These are phyloP conservation scores for Brachionus angularis DNA, from an alignment of 1,140 invertebrate genomes.

Conservation along the genomic window DNA sequence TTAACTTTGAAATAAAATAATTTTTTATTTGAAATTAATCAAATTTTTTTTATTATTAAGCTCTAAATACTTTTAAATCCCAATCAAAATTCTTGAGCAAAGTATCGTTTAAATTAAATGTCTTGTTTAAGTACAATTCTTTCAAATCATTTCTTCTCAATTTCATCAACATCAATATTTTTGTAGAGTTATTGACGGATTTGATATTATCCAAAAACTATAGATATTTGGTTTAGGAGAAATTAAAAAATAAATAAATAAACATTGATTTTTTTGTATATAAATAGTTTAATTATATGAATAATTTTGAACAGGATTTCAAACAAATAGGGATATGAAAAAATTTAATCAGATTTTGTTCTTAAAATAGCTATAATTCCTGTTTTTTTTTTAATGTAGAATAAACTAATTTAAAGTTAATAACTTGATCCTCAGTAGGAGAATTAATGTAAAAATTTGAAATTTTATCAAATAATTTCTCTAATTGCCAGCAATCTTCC, in stretches of 20 bases:
- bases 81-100: constrained; percentile 25
- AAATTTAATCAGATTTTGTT: no score
- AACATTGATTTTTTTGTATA: no score
- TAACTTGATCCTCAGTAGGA: background rate
- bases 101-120: background rate
- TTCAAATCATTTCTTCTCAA: constrained; percentile 9
- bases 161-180: background rate
- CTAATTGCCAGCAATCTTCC: constrained; percentile 32
- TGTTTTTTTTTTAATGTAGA: no score
- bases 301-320: no score
- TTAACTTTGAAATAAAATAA: background rate
- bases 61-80: background rate
- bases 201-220: background rate
- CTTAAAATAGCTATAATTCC: no score
- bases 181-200: background rate
- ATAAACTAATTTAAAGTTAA: background rate
- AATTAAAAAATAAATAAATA: no score
- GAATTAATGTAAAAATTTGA: constrained; percentile 9
- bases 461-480: constrained; percentile 7
- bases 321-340: no score
- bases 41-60: background rate
- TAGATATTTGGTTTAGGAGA: background rate
- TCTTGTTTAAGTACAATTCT: background rate
- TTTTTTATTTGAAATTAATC: background rate
- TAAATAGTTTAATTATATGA: no score